Evolutionary conservation across 37 sponge, comb jelly and placozoan genomes (phyloP).

Genomic region (Dysidea cf. avara): DNA sequence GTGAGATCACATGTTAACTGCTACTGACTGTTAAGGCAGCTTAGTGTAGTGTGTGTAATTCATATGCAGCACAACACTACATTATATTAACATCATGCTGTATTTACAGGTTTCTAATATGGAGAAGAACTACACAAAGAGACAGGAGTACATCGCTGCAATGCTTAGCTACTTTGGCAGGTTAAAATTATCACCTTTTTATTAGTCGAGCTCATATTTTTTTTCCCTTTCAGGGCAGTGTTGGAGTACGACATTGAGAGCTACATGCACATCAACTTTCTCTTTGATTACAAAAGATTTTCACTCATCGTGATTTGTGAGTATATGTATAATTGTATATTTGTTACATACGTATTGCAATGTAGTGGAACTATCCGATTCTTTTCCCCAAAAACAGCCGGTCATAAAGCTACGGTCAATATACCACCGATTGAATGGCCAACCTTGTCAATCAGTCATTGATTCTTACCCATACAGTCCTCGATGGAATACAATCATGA

Average conservation of each 20-base stretch:
- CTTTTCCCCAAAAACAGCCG: slow-evolving; percentile 61
- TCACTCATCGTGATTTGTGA: slow-evolving; percentile 50
- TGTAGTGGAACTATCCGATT: slow-evolving; percentile 58
- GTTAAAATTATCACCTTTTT: no score
- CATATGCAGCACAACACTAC: neutral
- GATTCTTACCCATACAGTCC: slow-evolving; percentile 68
- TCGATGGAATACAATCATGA: slow-evolving; percentile 72
- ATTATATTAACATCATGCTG: neutral
- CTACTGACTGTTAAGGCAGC: no score
- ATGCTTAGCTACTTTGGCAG: slow-evolving; percentile 50
- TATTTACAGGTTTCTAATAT: slow-evolving; percentile 10
- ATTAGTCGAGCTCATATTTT: neutral
- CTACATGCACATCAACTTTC: slow-evolving; percentile 58
- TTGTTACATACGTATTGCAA: neutral
- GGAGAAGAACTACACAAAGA: slow-evolving; percentile 38
- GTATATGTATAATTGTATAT: neutral
- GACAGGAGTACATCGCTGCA: slow-evolving; percentile 66
- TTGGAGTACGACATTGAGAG: slow-evolving; percentile 82
- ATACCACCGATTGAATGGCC: slow-evolving; percentile 53
- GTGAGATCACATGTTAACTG: no score
- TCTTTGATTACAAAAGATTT: slow-evolving; percentile 74
- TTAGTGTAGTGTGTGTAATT: no score
- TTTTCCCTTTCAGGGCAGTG: slow-evolving; percentile 21
- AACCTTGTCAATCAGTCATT: slow-evolving; percentile 43
- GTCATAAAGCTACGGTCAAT: slow-evolving; percentile 49